phyloP scores from a whole-genome alignment of 2,888 invertebrate species.

The Neoitamus cyanurus region DNA sequence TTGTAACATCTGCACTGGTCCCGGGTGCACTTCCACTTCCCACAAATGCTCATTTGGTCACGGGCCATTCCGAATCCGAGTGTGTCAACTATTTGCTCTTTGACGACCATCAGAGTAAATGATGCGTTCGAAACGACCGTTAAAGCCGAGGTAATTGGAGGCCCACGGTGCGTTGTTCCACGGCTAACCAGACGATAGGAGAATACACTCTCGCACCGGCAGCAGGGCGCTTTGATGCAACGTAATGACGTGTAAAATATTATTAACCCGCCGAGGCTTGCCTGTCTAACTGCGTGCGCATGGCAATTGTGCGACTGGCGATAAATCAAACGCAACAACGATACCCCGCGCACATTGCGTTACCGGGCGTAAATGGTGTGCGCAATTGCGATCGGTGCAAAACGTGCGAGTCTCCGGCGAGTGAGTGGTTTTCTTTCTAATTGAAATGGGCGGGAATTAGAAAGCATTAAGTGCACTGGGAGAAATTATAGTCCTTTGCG shows the following conservation, averaged over 20 bases:
- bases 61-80: too few species aligned
- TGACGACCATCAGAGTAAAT: too few species aligned
- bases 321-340: conserved; percentile 6
- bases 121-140: too few species aligned
- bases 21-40: too few species aligned
- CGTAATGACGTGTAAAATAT: conserved; percentile 37
- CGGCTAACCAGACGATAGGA: not conserved
- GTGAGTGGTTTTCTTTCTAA: conserved; percentile 22
- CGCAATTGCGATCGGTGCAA: not conserved
- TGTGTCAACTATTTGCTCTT: too few species aligned
- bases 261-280: conserved; percentile 4
- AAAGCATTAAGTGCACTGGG: not conserved
- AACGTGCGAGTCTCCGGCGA: not conserved
- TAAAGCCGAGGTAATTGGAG: not conserved
- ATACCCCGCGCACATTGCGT: not conserved
- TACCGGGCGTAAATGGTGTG: not conserved
- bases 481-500: not conserved
- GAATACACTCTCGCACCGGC: not conserved
- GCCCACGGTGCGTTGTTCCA: conserved; percentile 2
- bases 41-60: too few species aligned
- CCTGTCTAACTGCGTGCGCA: not conserved
- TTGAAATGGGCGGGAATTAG: conserved; percentile 37
- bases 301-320: not conserved
- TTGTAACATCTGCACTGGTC: too few species aligned
- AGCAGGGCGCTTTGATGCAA: not conserved